These are phyloP conservation scores for Furnarius figulus DNA, from an alignment of 2,113 vertebrate genomes.

Conservation along the genomic window DNA sequence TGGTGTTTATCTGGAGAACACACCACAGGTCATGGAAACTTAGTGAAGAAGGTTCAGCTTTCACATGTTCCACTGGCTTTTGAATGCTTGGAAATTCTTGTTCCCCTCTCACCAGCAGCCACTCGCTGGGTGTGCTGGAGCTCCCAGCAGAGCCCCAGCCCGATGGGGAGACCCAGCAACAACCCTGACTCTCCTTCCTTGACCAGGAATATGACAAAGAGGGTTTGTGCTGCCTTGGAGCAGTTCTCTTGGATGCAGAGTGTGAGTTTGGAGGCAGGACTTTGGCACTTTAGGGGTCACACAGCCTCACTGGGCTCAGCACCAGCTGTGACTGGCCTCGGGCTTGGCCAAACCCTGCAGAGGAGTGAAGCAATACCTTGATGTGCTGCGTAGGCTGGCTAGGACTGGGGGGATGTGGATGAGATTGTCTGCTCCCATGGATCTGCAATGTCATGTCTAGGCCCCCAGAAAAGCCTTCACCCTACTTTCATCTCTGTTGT, in stretches of 20 bases:
- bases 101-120: rapidly evolving
- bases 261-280: neutral
- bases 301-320: neutral
- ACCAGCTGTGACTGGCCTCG: rapidly evolving
- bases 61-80: neutral
- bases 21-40: neutral
- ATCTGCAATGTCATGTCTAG: neutral
- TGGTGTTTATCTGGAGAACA: neutral
- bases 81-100: rapidly evolving
- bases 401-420: neutral
- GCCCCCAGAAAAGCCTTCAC: neutral
- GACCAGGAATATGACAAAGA: neutral
- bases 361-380: rapidly evolving
- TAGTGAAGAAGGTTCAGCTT: neutral
- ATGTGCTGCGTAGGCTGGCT: neutral
- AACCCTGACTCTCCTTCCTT: neutral
- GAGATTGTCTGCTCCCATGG: neutral
- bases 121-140: rapidly evolving
- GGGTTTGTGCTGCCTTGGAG: neutral
- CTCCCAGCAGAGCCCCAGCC: neutral
- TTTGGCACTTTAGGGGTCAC: neutral
- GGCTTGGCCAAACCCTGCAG: neutral
- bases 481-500: neutral
- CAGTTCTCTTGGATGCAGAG: neutral
- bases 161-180: rapidly evolving